These are phyloP conservation scores for Excalfactoria chinensis DNA, from an alignment of 2,113 vertebrate genomes.

Conservation along the genomic window DNA sequence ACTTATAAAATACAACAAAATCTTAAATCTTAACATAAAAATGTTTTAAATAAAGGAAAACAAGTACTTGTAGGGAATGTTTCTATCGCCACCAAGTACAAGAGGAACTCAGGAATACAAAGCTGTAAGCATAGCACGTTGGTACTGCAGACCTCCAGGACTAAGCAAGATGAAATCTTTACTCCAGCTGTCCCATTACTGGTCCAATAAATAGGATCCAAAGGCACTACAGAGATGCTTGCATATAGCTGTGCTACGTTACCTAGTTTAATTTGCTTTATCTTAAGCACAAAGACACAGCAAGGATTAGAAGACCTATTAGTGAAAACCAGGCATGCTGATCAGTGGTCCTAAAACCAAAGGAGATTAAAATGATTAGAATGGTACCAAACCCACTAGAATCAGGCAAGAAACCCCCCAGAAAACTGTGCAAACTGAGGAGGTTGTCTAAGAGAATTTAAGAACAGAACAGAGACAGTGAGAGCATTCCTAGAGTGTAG, in stretches of 20 bases:
- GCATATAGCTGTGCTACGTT: not conserved
- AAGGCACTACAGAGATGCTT: not conserved
- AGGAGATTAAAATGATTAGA: not conserved
- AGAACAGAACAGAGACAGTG: not conserved
- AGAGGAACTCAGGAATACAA: not conserved
- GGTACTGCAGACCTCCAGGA: not conserved
- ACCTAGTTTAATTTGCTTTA: not conserved
- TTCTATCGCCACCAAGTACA: accelerated
- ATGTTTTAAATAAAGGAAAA: not conserved
- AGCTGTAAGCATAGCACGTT: not conserved
- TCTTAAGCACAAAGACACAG: not conserved
- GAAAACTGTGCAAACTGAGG: not conserved
- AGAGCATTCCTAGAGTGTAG: too few relatives aligned
- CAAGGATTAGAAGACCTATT: not conserved
- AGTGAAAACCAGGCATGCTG: not conserved
- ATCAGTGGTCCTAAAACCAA: not conserved
- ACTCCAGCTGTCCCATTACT: not conserved
- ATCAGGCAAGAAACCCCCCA: not conserved
- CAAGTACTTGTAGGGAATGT: not conserved
- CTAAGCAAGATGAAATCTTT: not conserved
- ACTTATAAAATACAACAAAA: not conserved
- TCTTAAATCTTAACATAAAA: not conserved
- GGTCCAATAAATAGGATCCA: not conserved
- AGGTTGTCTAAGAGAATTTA: not conserved
- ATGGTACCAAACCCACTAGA: not conserved